Conservation (phyloP, 2,888 invertebrate species). For the Crematogaster levior region DNA sequence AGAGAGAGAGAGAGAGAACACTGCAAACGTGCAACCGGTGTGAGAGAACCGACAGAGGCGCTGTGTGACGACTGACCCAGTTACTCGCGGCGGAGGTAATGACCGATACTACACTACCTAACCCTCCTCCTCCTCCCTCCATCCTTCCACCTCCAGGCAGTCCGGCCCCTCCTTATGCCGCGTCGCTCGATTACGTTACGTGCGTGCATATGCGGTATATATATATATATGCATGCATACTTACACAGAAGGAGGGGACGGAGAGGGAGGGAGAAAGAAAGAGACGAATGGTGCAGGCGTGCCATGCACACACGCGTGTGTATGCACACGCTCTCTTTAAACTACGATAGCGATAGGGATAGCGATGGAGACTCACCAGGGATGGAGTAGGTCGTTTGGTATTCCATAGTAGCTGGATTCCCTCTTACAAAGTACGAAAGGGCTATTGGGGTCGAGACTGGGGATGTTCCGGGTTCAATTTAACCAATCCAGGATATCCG, state of each 20-base stretch:
- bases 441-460: not conserved
- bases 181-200: constrained; percentile 36
- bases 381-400: constrained; percentile 50
- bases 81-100: constrained; percentile 85
- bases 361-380: constrained; percentile 53
- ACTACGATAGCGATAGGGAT: constrained; percentile 26
- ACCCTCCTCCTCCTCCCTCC: constrained; percentile 80
- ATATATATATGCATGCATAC: constrained; percentile 5
- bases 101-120: constrained; percentile 85
- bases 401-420: constrained; percentile 34
- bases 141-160: constrained; percentile 57
- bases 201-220: constrained; percentile 31
- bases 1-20: constrained; percentile 62
- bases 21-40: constrained; percentile 74
- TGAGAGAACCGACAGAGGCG: constrained; percentile 80
- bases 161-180: constrained; percentile 63
- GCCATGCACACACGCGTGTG: constrained; percentile 6
- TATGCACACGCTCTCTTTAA: constrained; percentile 56
- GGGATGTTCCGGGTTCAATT: not conserved
- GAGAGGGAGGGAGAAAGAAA: not conserved
- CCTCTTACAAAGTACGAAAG: constrained; percentile 1
- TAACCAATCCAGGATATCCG: not conserved
- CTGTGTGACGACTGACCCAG: constrained; percentile 85
- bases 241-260: not conserved
- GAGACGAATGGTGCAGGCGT: not conserved